phyloP scores from a whole-genome alignment of 2,888 invertebrate genomes.

The Toxonevra muliebris region DNA sequence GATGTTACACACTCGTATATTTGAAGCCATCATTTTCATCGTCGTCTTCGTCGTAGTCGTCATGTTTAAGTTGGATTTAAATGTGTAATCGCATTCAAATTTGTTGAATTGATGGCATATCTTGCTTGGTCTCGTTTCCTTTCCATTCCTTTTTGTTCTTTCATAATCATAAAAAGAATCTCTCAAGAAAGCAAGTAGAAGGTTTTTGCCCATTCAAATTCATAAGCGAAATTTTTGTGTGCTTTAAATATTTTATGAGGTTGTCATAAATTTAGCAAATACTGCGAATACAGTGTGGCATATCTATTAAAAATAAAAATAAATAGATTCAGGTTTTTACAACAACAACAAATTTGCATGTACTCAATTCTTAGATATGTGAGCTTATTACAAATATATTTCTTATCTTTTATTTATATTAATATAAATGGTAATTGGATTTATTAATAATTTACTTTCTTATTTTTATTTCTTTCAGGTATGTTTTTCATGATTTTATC shows the following conservation, averaged over 20 bases:
- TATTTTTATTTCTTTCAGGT: no score
- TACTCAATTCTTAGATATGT: no score
- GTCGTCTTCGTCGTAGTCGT: not conserved
- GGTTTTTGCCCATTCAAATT: constrained; percentile 11
- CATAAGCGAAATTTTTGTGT: constrained; percentile 12
- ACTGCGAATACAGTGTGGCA: not conserved
- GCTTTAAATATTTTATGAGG: constrained; percentile 8
- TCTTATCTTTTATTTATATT: no score
- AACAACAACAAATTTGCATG: no score
- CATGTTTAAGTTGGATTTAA: constrained; percentile 21
- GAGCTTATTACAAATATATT: no score
- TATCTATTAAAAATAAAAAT: no score
- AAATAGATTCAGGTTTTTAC: no score
- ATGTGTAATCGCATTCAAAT: constrained; percentile 16
- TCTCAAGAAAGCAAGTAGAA: not conserved
- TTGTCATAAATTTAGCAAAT: not conserved
- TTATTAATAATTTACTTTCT: no score
- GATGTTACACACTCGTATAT: not conserved
- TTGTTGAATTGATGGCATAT: constrained; percentile 14
- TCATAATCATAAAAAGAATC: not conserved
- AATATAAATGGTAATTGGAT: no score
- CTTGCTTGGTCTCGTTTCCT: not conserved
- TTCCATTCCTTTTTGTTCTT: not conserved
- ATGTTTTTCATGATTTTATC: no score
- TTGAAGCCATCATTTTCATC: not conserved